Evolutionary conservation across 1,140 invertebrate genomes (phyloP), one percentile per base, ranked within the genome.

Genomic region (Lepidurus arcticus): DNA sequence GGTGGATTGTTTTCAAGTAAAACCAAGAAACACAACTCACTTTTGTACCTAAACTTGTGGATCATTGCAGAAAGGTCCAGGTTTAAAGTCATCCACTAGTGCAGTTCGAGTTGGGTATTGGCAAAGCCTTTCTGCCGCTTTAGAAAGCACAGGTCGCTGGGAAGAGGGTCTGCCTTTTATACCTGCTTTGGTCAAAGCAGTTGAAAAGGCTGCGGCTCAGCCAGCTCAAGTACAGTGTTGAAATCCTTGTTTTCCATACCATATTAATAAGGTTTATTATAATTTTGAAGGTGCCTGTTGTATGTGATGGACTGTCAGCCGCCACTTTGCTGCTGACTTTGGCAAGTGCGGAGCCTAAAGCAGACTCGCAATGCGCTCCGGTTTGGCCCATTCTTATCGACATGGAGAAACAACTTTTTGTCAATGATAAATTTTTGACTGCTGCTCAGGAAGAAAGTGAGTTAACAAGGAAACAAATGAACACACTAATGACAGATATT

Each of bases 301-400:
- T 95, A 1, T 91, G 90, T 13, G 95, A 97, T 86, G 93, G 92
- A 26, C 85, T 96, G 1, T 89, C 90, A 80, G 92, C 94, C 42
- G 87, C 91, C 77, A 90, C 90, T 83, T 85, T 95, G 16, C 84
- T 97, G 65, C 84, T 94, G 13, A 90, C 90, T 83, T 82, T 94
- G 16, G 84, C 88, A 11, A 80, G 86, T 44, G 84, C 86, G 42
- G 88, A 89, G 81, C 83, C 24, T n/a, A 75, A 78, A 81, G 16
- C 88, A 89, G 84, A 90, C 83, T 85, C 88, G 80, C 87, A 87
- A 81, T 83, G 88, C 34, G 85, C 82, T 73, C 82, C 86, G 16
- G 85, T 94, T 78, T 94, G 93, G 92, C 88, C 86, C 75, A 86
- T 90, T 13, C 85, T 94, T 10, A 82, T 90, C 34, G 91, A 93